phyloP scores from a whole-genome alignment of 2,888 invertebrate genomes.

The Prosopocoilus inquinatus region DNA sequence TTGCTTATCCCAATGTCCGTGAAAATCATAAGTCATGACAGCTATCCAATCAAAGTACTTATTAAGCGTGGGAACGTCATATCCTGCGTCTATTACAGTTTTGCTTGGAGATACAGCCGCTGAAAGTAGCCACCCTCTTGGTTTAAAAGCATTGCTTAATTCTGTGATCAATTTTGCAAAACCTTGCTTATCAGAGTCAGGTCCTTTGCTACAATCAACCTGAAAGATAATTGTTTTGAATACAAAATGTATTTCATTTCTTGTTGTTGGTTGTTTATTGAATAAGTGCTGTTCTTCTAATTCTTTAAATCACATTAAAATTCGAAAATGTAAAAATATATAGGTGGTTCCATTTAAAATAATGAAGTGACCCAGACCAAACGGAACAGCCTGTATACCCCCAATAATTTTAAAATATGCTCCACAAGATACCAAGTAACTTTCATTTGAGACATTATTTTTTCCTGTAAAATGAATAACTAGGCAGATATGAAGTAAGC shows the following conservation, averaged over 20 bases:
- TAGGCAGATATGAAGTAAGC: no score
- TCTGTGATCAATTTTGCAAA: slow-evolving; percentile 67
- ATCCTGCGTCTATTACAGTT: slow-evolving; percentile 68
- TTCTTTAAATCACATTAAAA: no score
- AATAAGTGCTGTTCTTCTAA: no score
- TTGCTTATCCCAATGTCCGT: slow-evolving; percentile 70
- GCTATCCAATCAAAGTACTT: slow-evolving; percentile 76
- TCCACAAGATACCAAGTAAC: no score
- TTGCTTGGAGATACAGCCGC: slow-evolving; percentile 73
- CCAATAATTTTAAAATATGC: no score
- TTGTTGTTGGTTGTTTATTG: neutral
- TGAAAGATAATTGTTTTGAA: slow-evolving; percentile 36
- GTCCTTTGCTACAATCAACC: slow-evolving; percentile 62
- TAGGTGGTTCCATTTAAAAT: no score
- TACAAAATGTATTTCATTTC: neutral
- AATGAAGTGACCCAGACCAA: no score
- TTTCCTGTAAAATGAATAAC: no score
- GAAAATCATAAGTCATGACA: slow-evolving; percentile 80
- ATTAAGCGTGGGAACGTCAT: slow-evolving; percentile 66
- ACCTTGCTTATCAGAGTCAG: slow-evolving; percentile 63
- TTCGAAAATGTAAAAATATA: no score
- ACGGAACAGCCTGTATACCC: no score
- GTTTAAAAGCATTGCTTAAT: slow-evolving; percentile 61
- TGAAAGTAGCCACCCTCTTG: slow-evolving; percentile 63
- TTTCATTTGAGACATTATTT: no score